Base-by-base conservation (phyloP, 2,888 invertebrate species). In the Catocala nupta region DNA sequence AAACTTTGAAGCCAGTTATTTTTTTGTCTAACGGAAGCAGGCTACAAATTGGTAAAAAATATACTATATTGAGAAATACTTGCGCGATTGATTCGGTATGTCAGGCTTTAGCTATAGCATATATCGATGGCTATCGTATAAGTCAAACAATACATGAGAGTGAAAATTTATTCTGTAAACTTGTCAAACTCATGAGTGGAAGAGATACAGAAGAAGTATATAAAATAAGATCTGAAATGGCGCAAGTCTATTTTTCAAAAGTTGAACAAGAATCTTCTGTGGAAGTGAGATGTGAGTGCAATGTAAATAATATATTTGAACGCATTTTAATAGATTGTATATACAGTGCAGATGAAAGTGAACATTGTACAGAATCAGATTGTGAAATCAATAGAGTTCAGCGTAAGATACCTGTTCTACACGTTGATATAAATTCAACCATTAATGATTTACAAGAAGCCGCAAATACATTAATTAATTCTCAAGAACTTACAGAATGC, bases 271-370 rank as follows among this genome's bases (percentile, higher is more conserved):
- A 42, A 45, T 42, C 33, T 8, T 42, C 59, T 59, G 62, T 62
- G 51, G 59, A 60, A 48, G 43, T 67, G 16, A 63, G 63, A 43
- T 63, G 59, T 48, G 66, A 67, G 54, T 63, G 60, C 48, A 63
- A 67, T 67, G 61, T 68, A 11, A 63, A 63, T 61, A 63, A 59
- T 68, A 45, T 68, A 50, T 68, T 68, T 64, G 63, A 68, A 64
- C 63, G 63, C 58, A 68, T 68, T 45, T 64, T 68, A 61, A 59
- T 64, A n/a, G 61, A 68, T 59, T 68, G 63, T 43, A 59, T 68
- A 64, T 68, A 61, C 33, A 61, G 63, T 67, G 67, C 60, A n/a
- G 60, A 60, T 44, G 63, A 68, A 55, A 58, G 34, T 25, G 61
- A 68, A 55, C 56, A 56, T 54, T 66, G 66, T 36, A 59, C 66